phyloP scores from a whole-genome alignment of 1,140 invertebrate species.

The Leptoteleia sp. region DNA sequence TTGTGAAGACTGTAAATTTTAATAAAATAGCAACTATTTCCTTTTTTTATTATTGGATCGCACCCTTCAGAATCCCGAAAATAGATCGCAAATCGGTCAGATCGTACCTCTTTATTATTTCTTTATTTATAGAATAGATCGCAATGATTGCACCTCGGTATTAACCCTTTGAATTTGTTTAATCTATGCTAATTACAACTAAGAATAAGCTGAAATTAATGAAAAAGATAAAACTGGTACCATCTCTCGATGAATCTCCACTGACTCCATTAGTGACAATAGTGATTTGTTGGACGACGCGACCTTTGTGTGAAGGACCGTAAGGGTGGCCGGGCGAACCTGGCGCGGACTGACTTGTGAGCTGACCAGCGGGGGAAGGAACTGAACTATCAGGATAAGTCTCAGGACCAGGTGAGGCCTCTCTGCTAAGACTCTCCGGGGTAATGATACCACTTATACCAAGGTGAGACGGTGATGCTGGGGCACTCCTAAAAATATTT shows the following conservation, averaged over 20 bases:
- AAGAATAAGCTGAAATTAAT: too few species aligned
- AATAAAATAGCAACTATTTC: too few species aligned
- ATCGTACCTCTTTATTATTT: too few species aligned
- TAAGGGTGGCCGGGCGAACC: constrained; percentile 84
- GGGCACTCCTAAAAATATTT: constrained; percentile 87
- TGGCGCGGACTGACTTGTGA: constrained; percentile 86
- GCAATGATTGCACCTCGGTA: too few species aligned
- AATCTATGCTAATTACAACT: too few species aligned
- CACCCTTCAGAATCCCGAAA: too few species aligned
- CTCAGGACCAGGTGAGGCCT: constrained; percentile 88
- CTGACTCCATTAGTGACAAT: constrained; percentile 85
- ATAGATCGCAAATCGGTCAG: too few species aligned
- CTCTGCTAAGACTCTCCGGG: constrained; percentile 92
- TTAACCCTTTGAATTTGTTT: too few species aligned
- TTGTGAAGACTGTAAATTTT: too few species aligned
- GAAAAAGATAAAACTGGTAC: constrained; percentile 74
- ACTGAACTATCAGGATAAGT: constrained; percentile 83
- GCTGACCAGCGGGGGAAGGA: constrained; percentile 81
- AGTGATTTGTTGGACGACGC: constrained; percentile 84
- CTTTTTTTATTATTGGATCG: too few species aligned
- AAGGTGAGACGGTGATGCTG: constrained; percentile 95
- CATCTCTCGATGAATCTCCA: constrained; percentile 82
- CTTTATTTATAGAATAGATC: too few species aligned
- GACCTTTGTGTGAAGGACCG: constrained; percentile 81
- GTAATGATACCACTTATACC: constrained; percentile 91